These are phyloP conservation scores for Spea hammondii DNA, from an alignment of 2,797 vertebrate genomes.

Conservation along the genomic window DNA sequence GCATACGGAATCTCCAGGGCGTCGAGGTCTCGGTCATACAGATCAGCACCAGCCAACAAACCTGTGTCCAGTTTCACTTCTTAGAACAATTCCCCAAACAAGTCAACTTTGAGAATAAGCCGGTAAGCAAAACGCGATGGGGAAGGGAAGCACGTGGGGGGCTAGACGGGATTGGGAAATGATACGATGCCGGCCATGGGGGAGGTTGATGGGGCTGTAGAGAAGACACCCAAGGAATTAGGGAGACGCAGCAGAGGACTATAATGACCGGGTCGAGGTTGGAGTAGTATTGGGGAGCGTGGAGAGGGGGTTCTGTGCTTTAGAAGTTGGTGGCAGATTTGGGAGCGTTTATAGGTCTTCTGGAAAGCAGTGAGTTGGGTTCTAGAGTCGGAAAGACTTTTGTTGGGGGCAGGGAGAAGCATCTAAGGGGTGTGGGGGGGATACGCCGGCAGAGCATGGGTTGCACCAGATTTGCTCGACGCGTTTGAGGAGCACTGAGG, in stretches of 20 bases:
- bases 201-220: not conserved
- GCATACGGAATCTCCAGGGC: slow-evolving; percentile 63
- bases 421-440: too few species aligned
- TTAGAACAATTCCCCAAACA: slow-evolving; percentile 59
- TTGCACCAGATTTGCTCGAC: too few species aligned
- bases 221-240: not conserved
- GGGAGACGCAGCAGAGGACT: not conserved
- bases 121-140: slow-evolving; percentile 59
- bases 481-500: too few species aligned
- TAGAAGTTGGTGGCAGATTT: too few species aligned
- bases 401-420: too few species aligned
- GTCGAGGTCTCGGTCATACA: slow-evolving; percentile 67
- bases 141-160: too few species aligned
- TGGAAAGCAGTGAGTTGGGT: too few species aligned
- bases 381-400: too few species aligned
- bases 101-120: slow-evolving; percentile 52
- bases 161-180: too few species aligned
- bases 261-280: not conserved
- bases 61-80: slow-evolving; percentile 68
- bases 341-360: too few species aligned
- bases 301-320: not conserved
- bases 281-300: not conserved
- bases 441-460: too few species aligned
- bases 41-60: slow-evolving; percentile 59
- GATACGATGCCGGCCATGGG: too few species aligned